Conservation (phyloP, 2,888 invertebrate species). For the Torymus texanus region DNA sequence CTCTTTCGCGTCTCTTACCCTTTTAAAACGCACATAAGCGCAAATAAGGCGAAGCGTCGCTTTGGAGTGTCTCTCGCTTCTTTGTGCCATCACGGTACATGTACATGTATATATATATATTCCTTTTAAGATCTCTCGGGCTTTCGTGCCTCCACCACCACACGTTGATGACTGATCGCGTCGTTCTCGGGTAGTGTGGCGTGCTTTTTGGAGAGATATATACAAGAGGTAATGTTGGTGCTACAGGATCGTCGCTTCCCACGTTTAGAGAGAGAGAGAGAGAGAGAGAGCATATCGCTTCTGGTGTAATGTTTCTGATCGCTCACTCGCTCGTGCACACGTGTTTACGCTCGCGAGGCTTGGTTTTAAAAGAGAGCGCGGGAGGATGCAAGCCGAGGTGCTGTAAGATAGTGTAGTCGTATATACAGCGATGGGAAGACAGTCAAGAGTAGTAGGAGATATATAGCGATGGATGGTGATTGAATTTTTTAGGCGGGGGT, state of each 20-base stretch:
- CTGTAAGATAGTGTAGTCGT: no score
- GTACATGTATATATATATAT: no score
- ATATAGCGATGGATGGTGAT: no score
- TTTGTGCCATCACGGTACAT: neutral
- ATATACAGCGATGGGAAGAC: no score
- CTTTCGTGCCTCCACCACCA: neutral
- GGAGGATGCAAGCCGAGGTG: no score
- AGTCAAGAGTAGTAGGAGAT: no score
- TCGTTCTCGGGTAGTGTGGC: neutral
- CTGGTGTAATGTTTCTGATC: conserved; percentile 6
- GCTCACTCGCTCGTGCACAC: conserved; percentile 15
- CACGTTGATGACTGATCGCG: conserved; percentile 52
- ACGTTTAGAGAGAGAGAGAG: neutral
- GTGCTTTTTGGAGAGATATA: conserved; percentile 6
- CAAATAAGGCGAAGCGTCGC: neutral
- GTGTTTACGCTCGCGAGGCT: neutral
- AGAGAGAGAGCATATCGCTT: conserved; percentile 24
- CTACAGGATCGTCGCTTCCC: neutral
- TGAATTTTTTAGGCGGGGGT: no score
- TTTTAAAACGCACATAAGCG: no score
- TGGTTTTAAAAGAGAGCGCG: no score
- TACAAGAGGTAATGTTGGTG: neutral
- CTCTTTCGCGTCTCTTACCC: no score
- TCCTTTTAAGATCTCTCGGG: neutral
- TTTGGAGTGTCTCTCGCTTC: neutral